A percentile compares a stretch with the other conserved stretches of the same genome.
phyloP scores from a whole-genome alignment of 2,113 vertebrate species.

The Miniopterus natalensis region DNA sequence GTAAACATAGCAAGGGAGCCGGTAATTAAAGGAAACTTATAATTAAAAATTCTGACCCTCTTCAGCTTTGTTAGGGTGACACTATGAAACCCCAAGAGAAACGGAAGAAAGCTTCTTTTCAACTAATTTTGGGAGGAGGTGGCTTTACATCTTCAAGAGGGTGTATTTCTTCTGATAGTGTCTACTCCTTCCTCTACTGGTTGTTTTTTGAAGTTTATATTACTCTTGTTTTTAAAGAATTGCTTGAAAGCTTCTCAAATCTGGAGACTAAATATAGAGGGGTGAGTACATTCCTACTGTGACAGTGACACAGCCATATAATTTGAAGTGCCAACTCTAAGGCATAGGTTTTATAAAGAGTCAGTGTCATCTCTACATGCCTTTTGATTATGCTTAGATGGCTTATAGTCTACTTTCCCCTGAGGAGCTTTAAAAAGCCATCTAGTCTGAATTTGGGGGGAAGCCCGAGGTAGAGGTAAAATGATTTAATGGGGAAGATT shows the following conservation, averaged over 20 bases:
- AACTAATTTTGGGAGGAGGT: not conserved
- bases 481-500: not conserved
- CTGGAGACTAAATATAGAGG: not conserved
- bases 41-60: constrained; percentile 80
- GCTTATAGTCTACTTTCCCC: not conserved
- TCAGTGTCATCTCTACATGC: not conserved
- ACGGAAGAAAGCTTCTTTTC: not conserved
- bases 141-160: not conserved
- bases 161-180: not conserved
- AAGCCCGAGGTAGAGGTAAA: not conserved
- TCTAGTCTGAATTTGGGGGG: not conserved
- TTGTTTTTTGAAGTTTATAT: constrained; percentile 28
- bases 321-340: not conserved
- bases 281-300: not conserved
- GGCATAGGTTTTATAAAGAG: not conserved
- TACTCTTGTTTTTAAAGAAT: constrained; percentile 2
- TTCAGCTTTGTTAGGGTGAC: constrained; percentile 64
- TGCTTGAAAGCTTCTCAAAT: constrained; percentile 10
- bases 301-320: not conserved
- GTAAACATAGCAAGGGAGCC: constrained; percentile 74
- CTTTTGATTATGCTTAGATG: not conserved
- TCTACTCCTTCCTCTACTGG: not conserved
- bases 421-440: not conserved
- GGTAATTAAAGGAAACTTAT: constrained; percentile 73
- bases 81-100: not conserved